phyloP scores from a whole-genome alignment of 2,113 vertebrate genomes.

The Eonycteris spelaea region DNA sequence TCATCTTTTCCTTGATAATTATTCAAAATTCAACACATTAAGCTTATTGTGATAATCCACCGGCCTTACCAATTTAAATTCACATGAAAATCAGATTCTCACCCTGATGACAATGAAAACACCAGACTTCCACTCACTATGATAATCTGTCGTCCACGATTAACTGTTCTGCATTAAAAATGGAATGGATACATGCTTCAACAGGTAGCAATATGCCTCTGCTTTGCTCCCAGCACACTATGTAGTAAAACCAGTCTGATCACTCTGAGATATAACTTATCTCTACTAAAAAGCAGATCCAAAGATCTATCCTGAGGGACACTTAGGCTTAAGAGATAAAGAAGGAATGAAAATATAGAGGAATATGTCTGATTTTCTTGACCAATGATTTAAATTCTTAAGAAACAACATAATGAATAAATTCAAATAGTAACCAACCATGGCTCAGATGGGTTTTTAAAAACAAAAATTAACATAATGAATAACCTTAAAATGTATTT shows the following conservation, averaged over 20 bases:
- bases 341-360: neutral
- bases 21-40: neutral
- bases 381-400: neutral
- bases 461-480: neutral
- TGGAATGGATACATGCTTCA: neutral
- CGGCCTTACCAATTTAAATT: neutral
- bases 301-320: neutral
- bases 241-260: neutral
- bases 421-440: neutral
- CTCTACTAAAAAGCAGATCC: neutral
- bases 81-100: neutral
- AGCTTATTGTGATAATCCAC: neutral
- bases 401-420: neutral
- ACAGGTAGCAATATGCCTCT: neutral
- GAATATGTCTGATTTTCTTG: neutral
- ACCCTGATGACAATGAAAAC: neutral
- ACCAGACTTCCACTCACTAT: neutral
- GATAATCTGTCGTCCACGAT: neutral
- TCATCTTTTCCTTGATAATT: neutral
- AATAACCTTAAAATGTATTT: neutral
- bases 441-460: neutral
- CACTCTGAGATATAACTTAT: neutral
- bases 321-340: accelerated
- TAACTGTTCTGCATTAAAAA: neutral
- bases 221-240: neutral